A percentile compares a stretch with the other conserved stretches of the same genome.
Evolutionary conservation across 53 echinoderm and acorn worm genomes (phyloP).

Genomic region (Temnopleurus reevesii): DNA sequence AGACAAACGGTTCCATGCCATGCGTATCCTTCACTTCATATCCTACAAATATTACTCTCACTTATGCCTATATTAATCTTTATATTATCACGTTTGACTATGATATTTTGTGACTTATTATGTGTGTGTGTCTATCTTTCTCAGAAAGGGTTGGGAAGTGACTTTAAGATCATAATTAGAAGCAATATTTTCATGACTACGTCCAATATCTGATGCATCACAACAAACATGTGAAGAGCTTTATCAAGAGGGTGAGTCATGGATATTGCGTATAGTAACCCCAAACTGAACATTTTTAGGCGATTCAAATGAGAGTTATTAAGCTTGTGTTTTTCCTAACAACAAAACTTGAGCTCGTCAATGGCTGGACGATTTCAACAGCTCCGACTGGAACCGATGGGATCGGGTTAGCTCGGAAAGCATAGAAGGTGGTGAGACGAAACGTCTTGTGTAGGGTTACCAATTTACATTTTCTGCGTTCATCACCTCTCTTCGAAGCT

Average conservation of each 20-base stretch:
- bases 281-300: background rate
- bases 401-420: constrained; percentile 24
- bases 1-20: background rate
- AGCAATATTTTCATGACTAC: background rate
- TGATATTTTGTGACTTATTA: no score
- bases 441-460: constrained; percentile 29
- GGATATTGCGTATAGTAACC: background rate
- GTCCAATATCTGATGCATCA: no score
- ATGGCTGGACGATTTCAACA: constrained; percentile 30
- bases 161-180: background rate
- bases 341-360: constrained; percentile 50
- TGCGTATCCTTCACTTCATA: background rate
- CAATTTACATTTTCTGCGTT: constrained; percentile 44
- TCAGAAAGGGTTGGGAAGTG: background rate
- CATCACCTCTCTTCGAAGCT: constrained; percentile 33
- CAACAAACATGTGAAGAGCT: background rate
- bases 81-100: no score
- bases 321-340: constrained; percentile 27
- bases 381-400: background rate
- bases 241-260: background rate
- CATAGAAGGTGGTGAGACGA: background rate
- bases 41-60: background rate
- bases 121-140: no score
- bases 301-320: background rate
- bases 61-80: no score